phyloP scores from a whole-genome alignment of 2,888 invertebrate genomes.

The Chydorus sphaericus region DNA sequence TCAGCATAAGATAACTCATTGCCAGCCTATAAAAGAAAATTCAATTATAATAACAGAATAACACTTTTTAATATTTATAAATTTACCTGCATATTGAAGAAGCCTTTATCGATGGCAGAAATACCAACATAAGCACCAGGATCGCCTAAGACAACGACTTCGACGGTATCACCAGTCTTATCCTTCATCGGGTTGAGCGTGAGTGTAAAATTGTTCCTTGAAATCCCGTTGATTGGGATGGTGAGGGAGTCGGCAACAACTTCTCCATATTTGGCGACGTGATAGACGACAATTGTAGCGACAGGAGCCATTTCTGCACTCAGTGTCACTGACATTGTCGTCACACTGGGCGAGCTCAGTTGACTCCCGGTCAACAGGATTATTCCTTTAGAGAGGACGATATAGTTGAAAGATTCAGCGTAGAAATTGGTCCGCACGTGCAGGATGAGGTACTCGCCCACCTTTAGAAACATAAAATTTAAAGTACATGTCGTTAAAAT shows the following conservation, averaged over 20 bases:
- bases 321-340: conserved; percentile 65
- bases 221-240: conserved; percentile 92
- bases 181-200: conserved; percentile 84
- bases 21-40: conserved; percentile 44
- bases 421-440: conserved; percentile 84
- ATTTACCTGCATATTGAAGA: conserved; percentile 65
- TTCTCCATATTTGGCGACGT: conserved; percentile 59
- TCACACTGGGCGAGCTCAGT: conserved; percentile 58
- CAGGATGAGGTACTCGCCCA: conserved; percentile 87
- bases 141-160: conserved; percentile 83
- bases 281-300: conserved; percentile 77
- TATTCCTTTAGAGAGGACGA: conserved; percentile 84
- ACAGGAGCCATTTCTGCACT: conserved; percentile 86
- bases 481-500: no score
- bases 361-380: conserved; percentile 73
- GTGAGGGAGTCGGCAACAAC: conserved; percentile 84
- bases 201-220: conserved; percentile 76
- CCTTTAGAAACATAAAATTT: conserved; percentile 40
- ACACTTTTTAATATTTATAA: neutral
- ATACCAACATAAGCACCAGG: conserved; percentile 88
- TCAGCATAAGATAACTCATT: conserved; percentile 77
- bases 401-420: conserved; percentile 74
- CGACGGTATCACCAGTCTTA: conserved; percentile 79
- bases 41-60: neutral
- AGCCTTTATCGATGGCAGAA: conserved; percentile 74